Percentiles rank a stretch among this genome's conserved stretches.
Conservation (phyloP, 2,797 vertebrate species). For the Simalia tracyae region DNA sequence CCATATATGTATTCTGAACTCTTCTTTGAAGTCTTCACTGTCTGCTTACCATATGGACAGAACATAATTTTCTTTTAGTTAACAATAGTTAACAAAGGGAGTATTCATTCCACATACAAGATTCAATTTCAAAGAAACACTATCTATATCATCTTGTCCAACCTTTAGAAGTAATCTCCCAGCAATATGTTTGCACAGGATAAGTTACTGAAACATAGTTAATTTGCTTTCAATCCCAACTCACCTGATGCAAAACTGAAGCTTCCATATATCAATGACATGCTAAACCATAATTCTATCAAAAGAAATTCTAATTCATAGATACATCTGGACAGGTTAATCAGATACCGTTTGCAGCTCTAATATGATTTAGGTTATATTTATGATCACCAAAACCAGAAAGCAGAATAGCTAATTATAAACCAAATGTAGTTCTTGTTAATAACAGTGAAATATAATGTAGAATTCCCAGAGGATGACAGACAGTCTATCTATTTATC, state of each 20-base stretch:
- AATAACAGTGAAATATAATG: constrained; percentile 58
- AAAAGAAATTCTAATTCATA: background rate
- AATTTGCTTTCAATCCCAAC: background rate
- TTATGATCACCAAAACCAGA: constrained; percentile 41
- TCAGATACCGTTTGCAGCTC: background rate
- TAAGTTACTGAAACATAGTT: background rate
- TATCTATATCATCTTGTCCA: background rate
- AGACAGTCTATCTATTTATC: constrained; percentile 23
- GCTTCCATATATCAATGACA: background rate
- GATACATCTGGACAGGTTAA: background rate
- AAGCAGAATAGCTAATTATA: constrained; percentile 57
- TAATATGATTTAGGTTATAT: constrained; percentile 29
- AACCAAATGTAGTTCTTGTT: constrained; percentile 30
- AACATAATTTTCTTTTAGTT: background rate
- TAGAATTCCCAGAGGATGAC: constrained; percentile 14
- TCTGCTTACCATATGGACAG: background rate
- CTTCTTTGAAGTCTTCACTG: background rate
- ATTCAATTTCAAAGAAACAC: no score
- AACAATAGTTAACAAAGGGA: background rate
- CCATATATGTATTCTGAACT: background rate
- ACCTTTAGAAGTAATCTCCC: background rate
- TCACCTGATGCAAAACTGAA: background rate
- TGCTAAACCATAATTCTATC: background rate
- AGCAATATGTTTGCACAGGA: background rate
- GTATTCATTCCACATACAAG: no score